Percentiles rank a stretch among this genome's conserved stretches.
Conservation (phyloP, 2,797 vertebrate genomes). For the Hypotaenidia philippensis region DNA sequence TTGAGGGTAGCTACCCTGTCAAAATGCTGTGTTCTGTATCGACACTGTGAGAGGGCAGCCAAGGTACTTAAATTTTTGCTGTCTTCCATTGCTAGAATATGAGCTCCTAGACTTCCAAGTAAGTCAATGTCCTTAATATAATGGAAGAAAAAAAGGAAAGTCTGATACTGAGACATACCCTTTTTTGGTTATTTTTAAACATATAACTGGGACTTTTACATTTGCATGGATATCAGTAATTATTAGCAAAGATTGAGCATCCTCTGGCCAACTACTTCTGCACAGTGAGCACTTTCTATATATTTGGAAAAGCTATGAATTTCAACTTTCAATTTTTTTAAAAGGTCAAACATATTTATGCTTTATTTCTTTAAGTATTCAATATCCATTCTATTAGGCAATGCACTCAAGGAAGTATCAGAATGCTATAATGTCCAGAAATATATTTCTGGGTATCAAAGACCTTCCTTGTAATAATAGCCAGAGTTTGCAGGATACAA, state of each 20-base stretch:
- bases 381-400: background rate
- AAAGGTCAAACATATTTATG: background rate
- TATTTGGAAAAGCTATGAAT: background rate
- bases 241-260: background rate
- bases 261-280: background rate
- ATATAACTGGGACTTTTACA: background rate
- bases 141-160: background rate
- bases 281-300: background rate
- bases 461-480: background rate
- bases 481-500: background rate
- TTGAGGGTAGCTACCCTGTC: background rate
- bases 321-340: background rate
- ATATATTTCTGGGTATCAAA: background rate
- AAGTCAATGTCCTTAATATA: background rate
- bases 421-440: background rate
- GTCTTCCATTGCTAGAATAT: background rate
- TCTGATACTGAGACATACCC: background rate
- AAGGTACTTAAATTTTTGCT: background rate
- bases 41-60: background rate
- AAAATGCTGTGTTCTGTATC: background rate
- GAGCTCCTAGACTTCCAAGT: background rate
- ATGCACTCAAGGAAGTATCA: background rate
- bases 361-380: background rate
- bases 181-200: background rate
- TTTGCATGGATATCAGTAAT: background rate